Evolutionary conservation across 23 tunicate species (phyloP).

Genomic region (Phallusia fumigata): DNA sequence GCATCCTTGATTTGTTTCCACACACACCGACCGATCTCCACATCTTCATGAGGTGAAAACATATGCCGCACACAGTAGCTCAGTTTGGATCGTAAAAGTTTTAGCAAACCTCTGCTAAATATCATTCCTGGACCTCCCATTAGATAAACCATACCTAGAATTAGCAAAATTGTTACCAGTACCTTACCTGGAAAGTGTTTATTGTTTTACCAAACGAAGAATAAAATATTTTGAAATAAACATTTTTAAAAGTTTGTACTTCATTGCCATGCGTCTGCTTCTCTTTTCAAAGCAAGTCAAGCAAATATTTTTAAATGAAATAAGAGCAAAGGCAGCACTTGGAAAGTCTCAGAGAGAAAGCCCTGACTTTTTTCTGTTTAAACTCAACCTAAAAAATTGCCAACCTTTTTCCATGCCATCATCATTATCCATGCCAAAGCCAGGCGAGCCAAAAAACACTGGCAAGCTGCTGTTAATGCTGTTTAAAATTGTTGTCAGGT

Average conservation of each 20-base stretch:
- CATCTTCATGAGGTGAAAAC: slow-evolving; percentile 93
- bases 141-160: slow-evolving; percentile 80
- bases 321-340: no score
- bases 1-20: slow-evolving; percentile 68
- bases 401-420: slow-evolving; percentile 94
- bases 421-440: slow-evolving; percentile 91
- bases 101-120: slow-evolving; percentile 77
- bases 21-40: slow-evolving; percentile 92
- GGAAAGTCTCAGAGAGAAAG: no score
- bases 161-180: no score
- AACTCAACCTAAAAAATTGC: neutral
- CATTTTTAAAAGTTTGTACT: no score
- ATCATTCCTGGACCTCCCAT: slow-evolving; percentile 99
- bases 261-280: no score
- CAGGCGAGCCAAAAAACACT: slow-evolving; percentile 84
- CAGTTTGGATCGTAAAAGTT: slow-evolving; percentile 57
- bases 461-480: slow-evolving; percentile 79
- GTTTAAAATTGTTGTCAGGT: slow-evolving; percentile 41
- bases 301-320: no score
- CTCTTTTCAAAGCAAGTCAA: no score
- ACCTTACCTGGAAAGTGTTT: no score
- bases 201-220: no score
- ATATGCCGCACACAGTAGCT: slow-evolving; percentile 81
- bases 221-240: no score
- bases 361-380: no score